A percentile compares a stretch with the other conserved stretches of the same genome.
These are phyloP conservation scores for Pollimyrus isidori DNA, from an alignment of 2,113 vertebrate genomes.

Conservation along the genomic window DNA sequence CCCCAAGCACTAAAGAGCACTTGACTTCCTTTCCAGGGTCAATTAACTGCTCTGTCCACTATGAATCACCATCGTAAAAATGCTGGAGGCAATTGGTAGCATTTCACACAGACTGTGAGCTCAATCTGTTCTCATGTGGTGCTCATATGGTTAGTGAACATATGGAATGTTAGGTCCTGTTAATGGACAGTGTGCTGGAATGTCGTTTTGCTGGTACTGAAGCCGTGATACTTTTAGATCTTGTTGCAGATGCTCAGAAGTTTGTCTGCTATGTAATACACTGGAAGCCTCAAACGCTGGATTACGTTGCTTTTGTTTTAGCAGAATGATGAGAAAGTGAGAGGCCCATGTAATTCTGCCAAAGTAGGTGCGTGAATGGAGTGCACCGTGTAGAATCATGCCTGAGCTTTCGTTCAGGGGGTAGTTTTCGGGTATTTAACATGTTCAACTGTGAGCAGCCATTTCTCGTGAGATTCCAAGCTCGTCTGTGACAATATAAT, in stretches of 20 bases:
- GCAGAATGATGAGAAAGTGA: neutral
- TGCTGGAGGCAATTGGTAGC: neutral
- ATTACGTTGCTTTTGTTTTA: neutral
- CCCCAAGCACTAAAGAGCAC: neutral
- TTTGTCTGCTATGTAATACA: neutral
- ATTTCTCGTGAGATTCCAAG: neutral
- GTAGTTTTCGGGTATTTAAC: neutral
- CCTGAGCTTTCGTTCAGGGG: neutral
- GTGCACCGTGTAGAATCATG: neutral
- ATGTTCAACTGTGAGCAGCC: neutral
- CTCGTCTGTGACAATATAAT: neutral
- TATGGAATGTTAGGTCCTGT: neutral
- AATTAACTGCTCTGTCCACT: neutral
- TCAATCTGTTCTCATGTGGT: neutral
- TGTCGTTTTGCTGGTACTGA: neutral
- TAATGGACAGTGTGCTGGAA: neutral
- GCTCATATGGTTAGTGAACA: neutral
- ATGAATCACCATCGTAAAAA: neutral
- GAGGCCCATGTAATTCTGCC: neutral
- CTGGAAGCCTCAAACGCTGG: neutral
- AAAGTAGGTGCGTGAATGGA: neutral
- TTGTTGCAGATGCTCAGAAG: neutral
- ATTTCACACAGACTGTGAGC: neutral
- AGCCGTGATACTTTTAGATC: neutral
- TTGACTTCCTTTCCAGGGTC: neutral